These are phyloP conservation scores for Procambarus clarkii DNA, from an alignment of 1,140 invertebrate species.

Conservation along the genomic window DNA sequence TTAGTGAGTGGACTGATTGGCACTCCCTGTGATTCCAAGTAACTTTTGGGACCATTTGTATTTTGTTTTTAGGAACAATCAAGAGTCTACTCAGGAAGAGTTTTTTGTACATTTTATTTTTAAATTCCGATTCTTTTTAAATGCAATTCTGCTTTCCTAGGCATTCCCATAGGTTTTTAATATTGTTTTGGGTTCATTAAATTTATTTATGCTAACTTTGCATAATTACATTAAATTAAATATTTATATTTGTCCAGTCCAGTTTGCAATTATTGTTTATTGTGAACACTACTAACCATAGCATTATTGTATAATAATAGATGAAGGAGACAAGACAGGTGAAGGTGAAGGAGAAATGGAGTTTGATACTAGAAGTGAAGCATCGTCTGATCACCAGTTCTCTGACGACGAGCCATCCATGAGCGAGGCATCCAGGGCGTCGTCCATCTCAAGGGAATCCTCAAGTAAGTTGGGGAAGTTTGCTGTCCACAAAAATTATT, in stretches of 20 bases:
- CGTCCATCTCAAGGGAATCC: slow-evolving; percentile 63
- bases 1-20: too few species aligned
- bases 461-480: slow-evolving; percentile 37
- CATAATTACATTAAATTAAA: not conserved
- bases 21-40: too few species aligned
- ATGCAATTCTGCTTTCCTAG: too few species aligned
- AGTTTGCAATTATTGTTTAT: not conserved
- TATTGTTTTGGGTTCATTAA: too few species aligned
- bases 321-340: slow-evolving; percentile 39
- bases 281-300: not conserved
- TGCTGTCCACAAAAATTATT: too few species aligned
- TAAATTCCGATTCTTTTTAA: too few species aligned
- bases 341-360: slow-evolving; percentile 66
- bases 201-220: too few species aligned
- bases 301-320: slow-evolving; percentile 3
- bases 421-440: slow-evolving; percentile 64
- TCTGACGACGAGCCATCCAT: slow-evolving; percentile 67
- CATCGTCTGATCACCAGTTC: slow-evolving; percentile 63
- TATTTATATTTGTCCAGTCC: not conserved
- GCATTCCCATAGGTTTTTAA: too few species aligned
- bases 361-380: slow-evolving; percentile 67
- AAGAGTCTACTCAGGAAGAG: too few species aligned
- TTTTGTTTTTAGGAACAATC: too few species aligned
- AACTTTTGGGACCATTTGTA: too few species aligned
- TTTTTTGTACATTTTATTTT: too few species aligned